Conservation (phyloP, 2,797 vertebrate genomes). For the Neoniphon sammara region DNA sequence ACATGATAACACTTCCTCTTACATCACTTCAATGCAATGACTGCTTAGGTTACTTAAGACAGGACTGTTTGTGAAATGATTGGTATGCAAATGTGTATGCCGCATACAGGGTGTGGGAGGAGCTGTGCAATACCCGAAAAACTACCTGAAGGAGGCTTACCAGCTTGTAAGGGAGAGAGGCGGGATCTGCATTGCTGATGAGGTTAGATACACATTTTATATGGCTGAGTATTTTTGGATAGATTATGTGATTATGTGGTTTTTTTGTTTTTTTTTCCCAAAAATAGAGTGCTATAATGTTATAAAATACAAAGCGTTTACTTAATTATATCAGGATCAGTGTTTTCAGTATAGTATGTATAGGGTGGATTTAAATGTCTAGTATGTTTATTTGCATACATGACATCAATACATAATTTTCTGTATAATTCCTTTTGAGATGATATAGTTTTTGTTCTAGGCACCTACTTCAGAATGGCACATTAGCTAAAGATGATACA, state of each 20-base stretch:
- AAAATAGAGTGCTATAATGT: background rate
- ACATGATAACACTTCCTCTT: background rate
- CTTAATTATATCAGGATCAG: too few relatives aligned
- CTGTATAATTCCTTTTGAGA: too few relatives aligned
- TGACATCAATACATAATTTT: too few relatives aligned
- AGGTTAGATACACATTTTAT: constrained; percentile 80
- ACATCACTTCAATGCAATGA: background rate
- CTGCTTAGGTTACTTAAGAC: background rate
- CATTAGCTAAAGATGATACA: background rate
- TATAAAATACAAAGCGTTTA: too few relatives aligned
- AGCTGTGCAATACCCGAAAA: constrained; percentile 91
- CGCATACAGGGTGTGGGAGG: constrained; percentile 88
- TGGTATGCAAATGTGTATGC: constrained; percentile 27
- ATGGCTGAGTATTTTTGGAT: background rate
- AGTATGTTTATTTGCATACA: too few relatives aligned
- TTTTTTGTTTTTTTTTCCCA: background rate
- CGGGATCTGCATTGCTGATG: constrained; percentile 92
- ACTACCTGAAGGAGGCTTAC: constrained; percentile 90
- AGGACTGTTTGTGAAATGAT: constrained; percentile 4
- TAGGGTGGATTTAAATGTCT: too few relatives aligned
- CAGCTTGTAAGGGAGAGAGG: constrained; percentile 87
- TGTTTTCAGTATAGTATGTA: too few relatives aligned
- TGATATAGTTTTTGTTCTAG: too few relatives aligned
- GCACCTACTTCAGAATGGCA: background rate
- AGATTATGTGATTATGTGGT: too few relatives aligned